Percentiles rank a stretch among this genome's conserved stretches.
These are phyloP conservation scores for Ochlodes sylvanus DNA, from an alignment of 2,888 invertebrate species.

Conservation along the genomic window DNA sequence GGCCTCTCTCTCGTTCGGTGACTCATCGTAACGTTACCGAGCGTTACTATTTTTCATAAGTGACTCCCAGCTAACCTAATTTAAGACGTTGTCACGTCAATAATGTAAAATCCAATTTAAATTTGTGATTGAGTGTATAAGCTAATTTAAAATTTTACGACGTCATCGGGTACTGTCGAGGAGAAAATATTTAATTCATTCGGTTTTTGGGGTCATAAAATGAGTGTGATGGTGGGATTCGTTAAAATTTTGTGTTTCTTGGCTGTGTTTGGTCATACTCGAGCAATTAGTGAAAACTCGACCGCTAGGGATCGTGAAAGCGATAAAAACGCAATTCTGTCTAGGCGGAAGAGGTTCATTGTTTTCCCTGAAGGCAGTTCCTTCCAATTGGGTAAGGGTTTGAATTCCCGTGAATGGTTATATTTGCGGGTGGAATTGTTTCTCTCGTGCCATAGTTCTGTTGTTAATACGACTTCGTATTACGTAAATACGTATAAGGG, in stretches of 20 bases:
- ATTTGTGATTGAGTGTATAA: not conserved
- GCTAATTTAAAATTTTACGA: slow-evolving; percentile 12
- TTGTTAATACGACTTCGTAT: slow-evolving; percentile 16
- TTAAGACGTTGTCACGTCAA: no score
- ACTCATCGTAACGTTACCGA: no score
- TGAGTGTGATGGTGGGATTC: slow-evolving; percentile 30
- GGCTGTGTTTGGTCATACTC: slow-evolving; percentile 21
- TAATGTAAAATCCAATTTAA: not conserved
- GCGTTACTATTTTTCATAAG: no score
- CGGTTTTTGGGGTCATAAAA: slow-evolving; percentile 14
- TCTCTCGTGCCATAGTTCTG: slow-evolving; percentile 5
- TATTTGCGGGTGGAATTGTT: slow-evolving; percentile 15
- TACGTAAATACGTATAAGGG: not conserved
- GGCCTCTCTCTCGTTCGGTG: no score
- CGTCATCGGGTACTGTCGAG: not conserved
- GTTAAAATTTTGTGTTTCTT: slow-evolving; percentile 34
- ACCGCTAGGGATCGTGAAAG: slow-evolving; percentile 11
- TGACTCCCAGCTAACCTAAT: no score
- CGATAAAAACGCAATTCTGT: slow-evolving; percentile 53
- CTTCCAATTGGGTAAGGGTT: slow-evolving; percentile 81
- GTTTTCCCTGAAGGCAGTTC: slow-evolving; percentile 87
- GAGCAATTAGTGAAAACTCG: slow-evolving; percentile 47
- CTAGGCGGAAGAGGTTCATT: slow-evolving; percentile 83
- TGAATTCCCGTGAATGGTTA: slow-evolving; percentile 30
- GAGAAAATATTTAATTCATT: slow-evolving; percentile 9